These are phyloP conservation scores for Acrobasis consociella DNA, from an alignment of 2,888 invertebrate genomes.

Conservation along the genomic window DNA sequence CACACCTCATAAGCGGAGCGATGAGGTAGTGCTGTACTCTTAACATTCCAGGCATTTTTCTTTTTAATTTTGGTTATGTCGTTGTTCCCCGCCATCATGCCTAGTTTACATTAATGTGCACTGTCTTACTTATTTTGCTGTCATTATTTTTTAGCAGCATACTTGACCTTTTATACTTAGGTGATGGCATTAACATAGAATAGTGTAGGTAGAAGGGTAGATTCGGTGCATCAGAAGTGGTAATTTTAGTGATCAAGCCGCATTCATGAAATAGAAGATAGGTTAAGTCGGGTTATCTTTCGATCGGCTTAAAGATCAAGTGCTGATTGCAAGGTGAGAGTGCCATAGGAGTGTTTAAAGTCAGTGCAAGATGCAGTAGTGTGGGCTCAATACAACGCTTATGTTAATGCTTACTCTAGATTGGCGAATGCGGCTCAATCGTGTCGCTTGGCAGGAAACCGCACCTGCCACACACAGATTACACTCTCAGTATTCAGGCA, in stretches of 20 bases:
- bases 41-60: too few relatives aligned
- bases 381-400: constrained; percentile 43
- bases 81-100: neutral
- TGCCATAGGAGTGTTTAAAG: constrained; percentile 29
- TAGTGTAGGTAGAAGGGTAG: neutral
- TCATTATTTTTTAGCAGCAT: neutral
- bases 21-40: too few relatives aligned
- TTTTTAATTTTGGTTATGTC: too few relatives aligned
- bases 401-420: constrained; percentile 76
- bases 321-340: constrained; percentile 24
- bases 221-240: constrained; percentile 21
- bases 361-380: constrained; percentile 40
- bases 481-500: constrained; percentile 38
- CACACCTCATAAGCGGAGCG: too few relatives aligned
- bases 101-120: neutral
- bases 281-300: constrained; percentile 15
- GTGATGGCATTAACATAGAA: neutral
- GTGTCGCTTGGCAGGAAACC: constrained; percentile 79
- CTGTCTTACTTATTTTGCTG: too few relatives aligned
- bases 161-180: neutral
- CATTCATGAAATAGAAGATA: constrained; percentile 32
- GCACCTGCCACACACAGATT: constrained; percentile 76
- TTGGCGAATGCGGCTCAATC: constrained; percentile 78
- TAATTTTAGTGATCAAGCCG: constrained; percentile 41
- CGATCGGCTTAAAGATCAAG: constrained; percentile 24